Percentiles rank a stretch among this genome's conserved stretches.
These are phyloP conservation scores for Dromius quadrimaculatus DNA, from an alignment of 2,888 invertebrate genomes.

Conservation along the genomic window DNA sequence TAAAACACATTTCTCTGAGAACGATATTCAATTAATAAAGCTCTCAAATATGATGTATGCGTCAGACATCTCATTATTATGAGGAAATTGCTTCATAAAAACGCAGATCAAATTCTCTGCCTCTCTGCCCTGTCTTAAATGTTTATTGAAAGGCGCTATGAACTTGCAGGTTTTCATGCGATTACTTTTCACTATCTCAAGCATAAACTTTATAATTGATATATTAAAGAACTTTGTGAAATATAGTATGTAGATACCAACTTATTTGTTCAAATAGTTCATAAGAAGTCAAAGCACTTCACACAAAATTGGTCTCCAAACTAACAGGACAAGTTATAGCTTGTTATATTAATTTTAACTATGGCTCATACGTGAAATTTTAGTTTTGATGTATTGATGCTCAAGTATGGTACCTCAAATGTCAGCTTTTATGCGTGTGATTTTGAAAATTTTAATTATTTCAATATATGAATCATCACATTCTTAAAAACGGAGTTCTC, in stretches of 20 bases:
- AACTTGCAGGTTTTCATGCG: constrained; percentile 21
- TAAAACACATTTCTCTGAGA: constrained; percentile 19
- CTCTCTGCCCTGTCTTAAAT: not conserved
- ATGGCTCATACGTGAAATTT: not conserved
- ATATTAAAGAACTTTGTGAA: constrained; percentile 39
- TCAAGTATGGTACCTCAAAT: not conserved
- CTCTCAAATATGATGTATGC: constrained; percentile 27
- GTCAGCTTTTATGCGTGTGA: too few species aligned
- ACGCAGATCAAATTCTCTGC: constrained; percentile 18
- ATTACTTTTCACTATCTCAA: constrained; percentile 9
- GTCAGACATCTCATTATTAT: constrained; percentile 45
- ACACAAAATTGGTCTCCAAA: constrained; percentile 13
- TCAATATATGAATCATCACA: too few species aligned
- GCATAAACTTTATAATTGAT: constrained; percentile 48
- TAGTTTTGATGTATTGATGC: not conserved
- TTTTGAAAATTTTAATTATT: too few species aligned
- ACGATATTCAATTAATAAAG: constrained; percentile 48
- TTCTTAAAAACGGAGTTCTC: too few species aligned
- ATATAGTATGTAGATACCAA: constrained; percentile 31
- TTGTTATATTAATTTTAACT: constrained; percentile 18
- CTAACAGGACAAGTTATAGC: too few species aligned
- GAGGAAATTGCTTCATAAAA: constrained; percentile 42
- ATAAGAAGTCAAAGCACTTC: constrained; percentile 4
- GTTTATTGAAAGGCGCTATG: constrained; percentile 1
- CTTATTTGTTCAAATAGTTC: constrained; percentile 29